Evolutionary conservation across 2,113 vertebrate genomes (phyloP).

Genomic region (Oenanthe melanoleuca): DNA sequence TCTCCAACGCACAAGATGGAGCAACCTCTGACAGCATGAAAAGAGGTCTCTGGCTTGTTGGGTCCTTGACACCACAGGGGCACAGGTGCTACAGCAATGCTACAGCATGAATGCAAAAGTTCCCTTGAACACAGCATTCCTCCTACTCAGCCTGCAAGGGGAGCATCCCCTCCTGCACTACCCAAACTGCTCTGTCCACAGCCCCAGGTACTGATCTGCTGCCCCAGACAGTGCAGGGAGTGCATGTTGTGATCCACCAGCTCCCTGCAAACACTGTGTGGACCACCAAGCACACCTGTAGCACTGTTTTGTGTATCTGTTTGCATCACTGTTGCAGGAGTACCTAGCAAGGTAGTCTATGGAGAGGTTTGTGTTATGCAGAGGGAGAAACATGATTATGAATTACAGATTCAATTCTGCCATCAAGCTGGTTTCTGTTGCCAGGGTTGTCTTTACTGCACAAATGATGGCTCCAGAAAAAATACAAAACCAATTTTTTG

Average conservation of each 20-base stretch:
- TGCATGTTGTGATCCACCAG: neutral
- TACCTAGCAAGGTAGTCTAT: neutral
- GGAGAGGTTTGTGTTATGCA: neutral
- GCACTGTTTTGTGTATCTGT: rapidly evolving
- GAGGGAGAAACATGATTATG: neutral
- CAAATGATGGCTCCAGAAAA: neutral
- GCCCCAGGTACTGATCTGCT: neutral
- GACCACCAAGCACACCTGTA: neutral
- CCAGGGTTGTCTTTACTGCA: neutral
- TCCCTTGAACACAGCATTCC: neutral
- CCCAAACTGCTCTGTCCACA: neutral
- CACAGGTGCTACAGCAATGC: neutral
- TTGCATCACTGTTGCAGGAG: neutral
- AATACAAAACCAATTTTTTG: neutral
- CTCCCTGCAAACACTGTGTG: neutral
- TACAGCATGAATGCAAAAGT: neutral
- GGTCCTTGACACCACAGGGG: neutral
- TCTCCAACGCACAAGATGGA: neutral
- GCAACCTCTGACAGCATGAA: neutral
- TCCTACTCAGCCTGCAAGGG: neutral
- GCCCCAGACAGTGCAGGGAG: neutral
- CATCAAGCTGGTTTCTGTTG: neutral
- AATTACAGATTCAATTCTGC: neutral
- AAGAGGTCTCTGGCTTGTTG: neutral
- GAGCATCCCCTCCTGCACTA: neutral